Conservation (phyloP, 2,797 vertebrate species). For the Fistularia commersonii region DNA sequence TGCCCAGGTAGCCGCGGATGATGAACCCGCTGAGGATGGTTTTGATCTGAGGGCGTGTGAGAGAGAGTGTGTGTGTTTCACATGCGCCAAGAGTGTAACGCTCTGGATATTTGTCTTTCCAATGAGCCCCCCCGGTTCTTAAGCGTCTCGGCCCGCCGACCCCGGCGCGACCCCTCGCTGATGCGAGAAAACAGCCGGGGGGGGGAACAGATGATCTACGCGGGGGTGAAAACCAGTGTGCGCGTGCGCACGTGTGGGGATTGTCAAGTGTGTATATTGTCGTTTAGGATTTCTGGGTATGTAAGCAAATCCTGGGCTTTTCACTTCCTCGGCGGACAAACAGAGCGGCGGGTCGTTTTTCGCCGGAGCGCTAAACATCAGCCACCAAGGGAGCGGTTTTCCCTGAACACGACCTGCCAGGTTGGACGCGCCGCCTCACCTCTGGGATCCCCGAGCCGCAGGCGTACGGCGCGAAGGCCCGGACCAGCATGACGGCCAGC, state of each 20-base stretch:
- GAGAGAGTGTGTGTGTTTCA: neutral
- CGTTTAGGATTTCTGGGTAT: too few species aligned
- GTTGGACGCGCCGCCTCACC: constrained; percentile 62
- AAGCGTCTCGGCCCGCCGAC: too few species aligned
- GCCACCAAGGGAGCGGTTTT: too few species aligned
- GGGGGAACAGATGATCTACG: too few species aligned
- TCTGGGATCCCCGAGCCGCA: constrained; percentile 97
- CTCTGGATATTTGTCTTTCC: too few species aligned
- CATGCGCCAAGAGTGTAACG: neutral
- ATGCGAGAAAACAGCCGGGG: too few species aligned
- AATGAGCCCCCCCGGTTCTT: too few species aligned
- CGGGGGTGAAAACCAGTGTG: too few species aligned
- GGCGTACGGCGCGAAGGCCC: constrained; percentile 93
- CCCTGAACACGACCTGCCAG: neutral
- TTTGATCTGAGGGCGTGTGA: constrained; percentile 82
- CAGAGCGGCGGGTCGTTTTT: too few species aligned
- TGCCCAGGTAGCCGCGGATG: constrained; percentile 95
- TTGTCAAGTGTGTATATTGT: too few species aligned
- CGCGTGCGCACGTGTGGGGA: neutral
- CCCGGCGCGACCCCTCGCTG: too few species aligned
- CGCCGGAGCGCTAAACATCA: too few species aligned
- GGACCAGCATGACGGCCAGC: constrained; percentile 87
- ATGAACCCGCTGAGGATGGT: constrained; percentile 98
- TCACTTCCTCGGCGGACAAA: constrained; percentile 13
- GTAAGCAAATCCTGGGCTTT: constrained; percentile 2